These are phyloP conservation scores for Dilophus febrilis DNA, from an alignment of 2,888 invertebrate species.

Conservation along the genomic window DNA sequence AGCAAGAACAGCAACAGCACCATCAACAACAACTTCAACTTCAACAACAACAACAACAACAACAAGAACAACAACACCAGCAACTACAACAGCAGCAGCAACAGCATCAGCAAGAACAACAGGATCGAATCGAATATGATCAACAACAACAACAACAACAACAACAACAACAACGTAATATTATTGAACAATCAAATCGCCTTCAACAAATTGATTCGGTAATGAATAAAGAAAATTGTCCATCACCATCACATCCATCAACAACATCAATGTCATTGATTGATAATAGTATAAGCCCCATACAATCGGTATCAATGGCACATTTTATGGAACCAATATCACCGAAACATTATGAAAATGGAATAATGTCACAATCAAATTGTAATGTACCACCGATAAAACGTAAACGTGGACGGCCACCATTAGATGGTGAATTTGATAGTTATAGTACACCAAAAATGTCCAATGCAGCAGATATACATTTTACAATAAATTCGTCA, in stretches of 20 bases:
- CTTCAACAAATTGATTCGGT: neutral
- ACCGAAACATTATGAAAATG: constrained; percentile 11
- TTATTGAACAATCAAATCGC: neutral
- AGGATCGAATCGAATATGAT: constrained; percentile 7
- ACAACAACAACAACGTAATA: neutral
- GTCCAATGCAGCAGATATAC: neutral
- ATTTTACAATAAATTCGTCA: no score
- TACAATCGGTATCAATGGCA: constrained; percentile 24
- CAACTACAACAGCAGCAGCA: no score
- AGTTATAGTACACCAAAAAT: constrained; percentile 5
- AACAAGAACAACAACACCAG: neutral
- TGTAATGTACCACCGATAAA: constrained; percentile 26
- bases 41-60: neutral
- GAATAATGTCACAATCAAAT: neutral
- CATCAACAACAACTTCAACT: neutral
- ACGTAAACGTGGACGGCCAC: constrained; percentile 48
- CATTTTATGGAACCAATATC: constrained; percentile 13
- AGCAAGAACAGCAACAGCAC: neutral
- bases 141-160: constrained; percentile 1
- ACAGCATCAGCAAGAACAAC: constrained; percentile 11
- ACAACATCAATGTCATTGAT: neutral
- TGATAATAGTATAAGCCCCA: constrained; percentile 17
- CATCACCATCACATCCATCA: neutral
- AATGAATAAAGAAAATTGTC: neutral
- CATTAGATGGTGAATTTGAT: constrained; percentile 38